Percentiles rank a stretch among this genome's conserved stretches.
phyloP scores from a whole-genome alignment of 2,113 vertebrate species.

The Mesocricetus auratus region DNA sequence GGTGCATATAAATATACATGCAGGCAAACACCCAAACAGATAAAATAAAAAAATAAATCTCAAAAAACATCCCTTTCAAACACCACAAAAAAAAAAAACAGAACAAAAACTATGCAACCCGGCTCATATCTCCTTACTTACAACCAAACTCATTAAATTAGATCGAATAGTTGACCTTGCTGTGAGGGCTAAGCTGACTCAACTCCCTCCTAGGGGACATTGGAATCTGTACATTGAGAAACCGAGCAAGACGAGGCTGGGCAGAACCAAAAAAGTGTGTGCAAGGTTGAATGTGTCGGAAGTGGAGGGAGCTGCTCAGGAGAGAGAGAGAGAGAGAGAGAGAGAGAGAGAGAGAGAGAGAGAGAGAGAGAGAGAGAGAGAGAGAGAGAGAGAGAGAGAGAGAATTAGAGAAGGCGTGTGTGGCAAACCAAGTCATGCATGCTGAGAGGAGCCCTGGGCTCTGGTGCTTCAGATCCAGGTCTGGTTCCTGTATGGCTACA shows the following conservation, averaged over 20 bases:
- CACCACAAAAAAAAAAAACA: neutral
- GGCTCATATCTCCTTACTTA: neutral
- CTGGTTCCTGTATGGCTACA: neutral
- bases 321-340: neutral
- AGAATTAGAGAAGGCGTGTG: neutral
- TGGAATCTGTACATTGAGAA: conserved; percentile 11
- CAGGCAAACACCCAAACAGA: neutral
- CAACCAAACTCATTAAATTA: neutral
- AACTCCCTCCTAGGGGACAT: neutral
- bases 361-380: no score
- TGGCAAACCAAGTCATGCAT: neutral
- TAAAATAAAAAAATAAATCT: neutral
- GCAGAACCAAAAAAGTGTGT: neutral
- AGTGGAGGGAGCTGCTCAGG: neutral
- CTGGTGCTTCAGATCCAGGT: neutral
- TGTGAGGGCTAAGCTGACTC: neutral
- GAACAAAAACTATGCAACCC: neutral
- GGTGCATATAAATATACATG: no score
- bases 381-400: no score
- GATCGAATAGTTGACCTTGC: neutral
- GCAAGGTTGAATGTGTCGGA: neutral
- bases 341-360: no score
- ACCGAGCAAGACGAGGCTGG: neutral
- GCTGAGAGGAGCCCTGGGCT: neutral
- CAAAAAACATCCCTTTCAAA: neutral